Percentiles rank a stretch among this genome's conserved stretches.
These are phyloP conservation scores for Cephonodes hylas DNA, from an alignment of 2,888 invertebrate genomes.

Conservation along the genomic window DNA sequence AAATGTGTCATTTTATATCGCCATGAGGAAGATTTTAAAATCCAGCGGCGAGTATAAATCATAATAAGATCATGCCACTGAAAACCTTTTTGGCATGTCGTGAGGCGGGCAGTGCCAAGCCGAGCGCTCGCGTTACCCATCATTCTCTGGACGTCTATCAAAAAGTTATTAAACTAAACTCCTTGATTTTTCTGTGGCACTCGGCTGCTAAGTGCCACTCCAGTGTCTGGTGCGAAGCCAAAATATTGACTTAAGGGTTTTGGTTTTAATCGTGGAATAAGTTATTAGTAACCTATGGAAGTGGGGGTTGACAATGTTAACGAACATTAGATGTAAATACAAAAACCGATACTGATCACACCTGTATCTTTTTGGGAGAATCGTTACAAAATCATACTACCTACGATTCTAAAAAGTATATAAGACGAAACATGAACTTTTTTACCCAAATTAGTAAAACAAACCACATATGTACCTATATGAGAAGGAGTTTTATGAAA, in stretches of 20 bases:
- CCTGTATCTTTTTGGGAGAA: too few species aligned
- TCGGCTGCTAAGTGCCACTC: neutral
- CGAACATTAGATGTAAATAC: too few species aligned
- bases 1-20: neutral
- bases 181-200: neutral
- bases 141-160: conserved; percentile 41
- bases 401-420: too few species aligned
- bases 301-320: too few species aligned
- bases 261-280: too few species aligned
- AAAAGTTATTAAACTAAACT: conserved; percentile 31
- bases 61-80: conserved; percentile 19
- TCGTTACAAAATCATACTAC: too few species aligned
- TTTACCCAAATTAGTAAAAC: too few species aligned
- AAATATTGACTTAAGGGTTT: neutral
- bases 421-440: too few species aligned
- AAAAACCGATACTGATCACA: too few species aligned
- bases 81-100: conserved; percentile 30
- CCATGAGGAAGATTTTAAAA: neutral
- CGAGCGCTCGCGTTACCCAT: neutral
- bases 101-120: neutral
- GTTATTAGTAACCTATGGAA: too few species aligned
- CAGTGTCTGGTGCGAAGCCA: neutral
- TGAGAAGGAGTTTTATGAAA: too few species aligned
- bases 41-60: neutral
- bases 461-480: too few species aligned